These are phyloP conservation scores for Piscicola geometra DNA, from an alignment of 2,888 invertebrate species.

Conservation along the genomic window DNA sequence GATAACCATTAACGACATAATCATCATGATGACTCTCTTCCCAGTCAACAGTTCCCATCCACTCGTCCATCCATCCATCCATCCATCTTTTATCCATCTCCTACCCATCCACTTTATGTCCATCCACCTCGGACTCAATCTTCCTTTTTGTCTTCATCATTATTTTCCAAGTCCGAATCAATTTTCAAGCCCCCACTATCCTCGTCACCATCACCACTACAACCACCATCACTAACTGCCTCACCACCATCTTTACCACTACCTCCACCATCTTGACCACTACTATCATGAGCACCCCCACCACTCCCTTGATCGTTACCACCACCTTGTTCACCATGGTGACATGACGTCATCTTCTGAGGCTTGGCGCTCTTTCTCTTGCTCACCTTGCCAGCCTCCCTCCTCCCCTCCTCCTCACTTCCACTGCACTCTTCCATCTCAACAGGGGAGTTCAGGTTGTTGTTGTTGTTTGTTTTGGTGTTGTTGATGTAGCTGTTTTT, in stretches of 20 bases:
- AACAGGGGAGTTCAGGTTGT: no score
- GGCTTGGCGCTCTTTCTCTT: constrained; percentile 86
- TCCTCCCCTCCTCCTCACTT: neutral
- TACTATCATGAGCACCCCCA: neutral
- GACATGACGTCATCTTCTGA: constrained; percentile 58
- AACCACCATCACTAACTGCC: neutral
- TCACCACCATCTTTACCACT: no score
- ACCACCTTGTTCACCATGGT: neutral
- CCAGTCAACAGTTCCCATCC: neutral
- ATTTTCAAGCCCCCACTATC: neutral
- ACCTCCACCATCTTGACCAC: no score
- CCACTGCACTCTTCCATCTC: neutral
- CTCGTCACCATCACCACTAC: neutral
- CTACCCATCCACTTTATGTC: neutral
- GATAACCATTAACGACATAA: neutral
- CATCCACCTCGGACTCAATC: neutral
- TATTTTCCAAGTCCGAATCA: no score
- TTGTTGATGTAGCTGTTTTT: constrained; percentile 13
- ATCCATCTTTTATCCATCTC: neutral
- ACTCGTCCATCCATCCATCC: neutral
- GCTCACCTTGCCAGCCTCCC: constrained; percentile 43
- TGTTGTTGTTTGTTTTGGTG: neutral
- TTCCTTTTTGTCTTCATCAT: no score
- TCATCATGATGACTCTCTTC: neutral
- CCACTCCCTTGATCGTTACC: neutral